These are phyloP conservation scores for Diarsia brunnea DNA, from an alignment of 2,888 invertebrate species.

Conservation along the genomic window DNA sequence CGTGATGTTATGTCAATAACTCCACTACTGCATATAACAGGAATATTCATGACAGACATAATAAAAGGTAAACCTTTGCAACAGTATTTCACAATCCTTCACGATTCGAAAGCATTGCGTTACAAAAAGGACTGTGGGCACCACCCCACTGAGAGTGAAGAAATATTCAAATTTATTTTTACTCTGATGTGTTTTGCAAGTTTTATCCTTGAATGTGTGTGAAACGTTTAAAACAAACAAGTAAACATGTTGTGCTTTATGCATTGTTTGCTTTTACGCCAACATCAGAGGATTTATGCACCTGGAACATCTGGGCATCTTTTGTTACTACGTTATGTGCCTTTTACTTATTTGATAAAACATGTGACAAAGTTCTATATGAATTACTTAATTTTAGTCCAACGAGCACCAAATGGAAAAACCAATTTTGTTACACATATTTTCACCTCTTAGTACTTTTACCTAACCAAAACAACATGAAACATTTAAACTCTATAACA, in stretches of 20 bases:
- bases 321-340: background rate
- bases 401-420: background rate
- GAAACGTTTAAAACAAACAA: conserved; percentile 18
- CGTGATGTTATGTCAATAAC: background rate
- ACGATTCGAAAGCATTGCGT: conserved; percentile 14
- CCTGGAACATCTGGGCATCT: background rate
- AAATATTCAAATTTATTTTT: conserved; percentile 28
- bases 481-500: too few species aligned
- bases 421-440: background rate
- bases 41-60: background rate
- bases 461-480: too few species aligned
- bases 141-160: conserved; percentile 10
- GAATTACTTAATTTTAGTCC: background rate
- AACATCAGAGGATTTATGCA: background rate
- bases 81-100: conserved; percentile 9
- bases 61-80: background rate
- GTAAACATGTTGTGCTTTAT: conserved; percentile 15
- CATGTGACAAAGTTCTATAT: background rate
- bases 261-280: conserved; percentile 11
- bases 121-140: background rate
- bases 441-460: background rate
- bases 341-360: background rate
- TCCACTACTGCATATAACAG: background rate
- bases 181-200: conserved; percentile 11
- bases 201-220: conserved; percentile 2